Conservation (phyloP, 2,797 vertebrate genomes). For the Australoheros facetus region DNA sequence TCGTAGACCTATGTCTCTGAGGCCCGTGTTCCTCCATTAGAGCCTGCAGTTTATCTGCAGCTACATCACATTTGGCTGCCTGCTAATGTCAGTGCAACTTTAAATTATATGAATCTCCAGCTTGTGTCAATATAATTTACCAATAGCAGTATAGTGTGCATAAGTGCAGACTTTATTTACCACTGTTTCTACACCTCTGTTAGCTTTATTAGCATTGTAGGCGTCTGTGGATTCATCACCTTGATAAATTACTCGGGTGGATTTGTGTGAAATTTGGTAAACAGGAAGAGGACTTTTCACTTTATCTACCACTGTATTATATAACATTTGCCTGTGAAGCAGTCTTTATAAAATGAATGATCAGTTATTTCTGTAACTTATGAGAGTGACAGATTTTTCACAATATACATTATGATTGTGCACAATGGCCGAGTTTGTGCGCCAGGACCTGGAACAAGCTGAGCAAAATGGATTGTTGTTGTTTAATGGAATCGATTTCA, state of each 20-base stretch:
- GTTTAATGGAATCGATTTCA: neutral
- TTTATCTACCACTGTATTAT: neutral
- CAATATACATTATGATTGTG: neutral
- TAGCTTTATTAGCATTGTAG: accelerated
- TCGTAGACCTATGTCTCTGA: constrained; percentile 29
- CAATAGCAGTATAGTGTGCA: neutral
- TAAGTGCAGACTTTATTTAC: neutral
- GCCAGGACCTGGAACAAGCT: neutral
- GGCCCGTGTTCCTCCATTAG: constrained; percentile 24
- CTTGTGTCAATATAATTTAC: neutral
- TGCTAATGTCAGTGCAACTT: neutral
- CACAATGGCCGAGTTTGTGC: neutral
- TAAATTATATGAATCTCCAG: neutral
- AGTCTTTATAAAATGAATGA: neutral
- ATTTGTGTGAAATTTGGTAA: too few species aligned
- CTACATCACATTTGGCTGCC: neutral
- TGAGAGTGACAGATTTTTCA: neutral
- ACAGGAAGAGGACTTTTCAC: neutral
- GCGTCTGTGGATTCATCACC: neutral
- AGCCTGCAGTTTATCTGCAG: constrained; percentile 9
- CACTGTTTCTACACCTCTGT: neutral
- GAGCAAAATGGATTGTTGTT: neutral
- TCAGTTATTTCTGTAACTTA: neutral
- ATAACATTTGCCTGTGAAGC: too few species aligned
- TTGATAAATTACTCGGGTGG: accelerated